Evolutionary conservation across 2,797 vertebrate genomes (phyloP), one percentile per base, ranked within the genome.

Genomic region (Eupleurogrammus muticus): DNA sequence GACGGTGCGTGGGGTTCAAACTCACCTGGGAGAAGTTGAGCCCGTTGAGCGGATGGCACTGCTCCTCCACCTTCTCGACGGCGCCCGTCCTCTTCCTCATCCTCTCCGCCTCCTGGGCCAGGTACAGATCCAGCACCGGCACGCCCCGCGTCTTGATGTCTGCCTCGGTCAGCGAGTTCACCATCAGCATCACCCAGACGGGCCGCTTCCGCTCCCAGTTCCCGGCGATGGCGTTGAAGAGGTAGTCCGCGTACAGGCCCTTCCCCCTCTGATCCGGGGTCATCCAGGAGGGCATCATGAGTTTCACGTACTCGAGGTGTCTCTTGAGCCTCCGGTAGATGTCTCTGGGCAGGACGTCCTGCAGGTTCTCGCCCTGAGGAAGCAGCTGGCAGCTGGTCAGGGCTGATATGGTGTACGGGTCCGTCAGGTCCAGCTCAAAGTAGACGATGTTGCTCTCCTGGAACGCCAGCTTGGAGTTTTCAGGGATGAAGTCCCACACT

Each of bases 271-370:
- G 96, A 80, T 96, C 96, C 0, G 96, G 95, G 0, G 95, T 96
- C 95, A 97, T 96, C 96, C 97, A 97, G 0, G 92, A 96, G 0
- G 95, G 95, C 95, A 97, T 96, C 97, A 96, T 96, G 73, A 96
- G 93, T 77, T 96, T 96, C 13, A 97, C 94, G 0, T 96, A 96
- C 74, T 97, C 96, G 5, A 97, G 92, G 88, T 98, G 96, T 70
- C 82, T 83, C 70, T 96, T 96, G 2, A 98, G 94, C 46, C 93
- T 89, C 52, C 78, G 81, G 70, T 96, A 97, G 73, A 97, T 95
- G 88, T 97, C 96, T 10, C 65, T 83, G 34, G 96, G 96, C 21
- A 97, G 92, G 54, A 97, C 94, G 0, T 96, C 95, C 86, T 96
- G 96, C 14, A 98, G 94, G 86, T 94, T 96, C 86, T 96, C 84